Evolutionary conservation across 2,113 vertebrate species (phyloP).

Genomic region (Lates calcarifer): DNA sequence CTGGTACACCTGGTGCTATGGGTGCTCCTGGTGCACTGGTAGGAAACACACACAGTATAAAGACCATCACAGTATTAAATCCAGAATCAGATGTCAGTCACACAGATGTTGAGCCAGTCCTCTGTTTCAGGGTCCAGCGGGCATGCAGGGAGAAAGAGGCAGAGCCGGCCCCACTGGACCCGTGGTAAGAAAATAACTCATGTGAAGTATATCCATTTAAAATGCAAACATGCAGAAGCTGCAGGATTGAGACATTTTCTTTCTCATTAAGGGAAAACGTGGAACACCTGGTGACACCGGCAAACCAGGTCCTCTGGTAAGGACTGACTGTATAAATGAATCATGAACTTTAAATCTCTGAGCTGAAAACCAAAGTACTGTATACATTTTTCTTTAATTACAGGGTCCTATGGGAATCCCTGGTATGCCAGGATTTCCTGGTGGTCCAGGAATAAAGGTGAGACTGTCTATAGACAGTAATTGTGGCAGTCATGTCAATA

Average conservation of each 20-base stretch:
- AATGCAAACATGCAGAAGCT: too few relatives aligned
- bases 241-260: background rate
- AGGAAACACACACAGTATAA: constrained; percentile 50
- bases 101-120: background rate
- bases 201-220: background rate
- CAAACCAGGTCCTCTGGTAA: constrained; percentile 89
- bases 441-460: constrained; percentile 94
- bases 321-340: constrained; percentile 27
- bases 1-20: constrained; percentile 91
- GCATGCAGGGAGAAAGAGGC: constrained; percentile 95
- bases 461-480: constrained; percentile 17
- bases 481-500: too few relatives aligned
- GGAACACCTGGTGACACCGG: constrained; percentile 92
- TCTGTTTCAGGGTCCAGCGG: constrained; percentile 89
- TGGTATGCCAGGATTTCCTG: constrained; percentile 93
- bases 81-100: background rate
- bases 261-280: constrained; percentile 88
- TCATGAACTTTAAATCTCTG: background rate
- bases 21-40: constrained; percentile 90
- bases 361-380: too few relatives aligned
- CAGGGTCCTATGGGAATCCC: constrained; percentile 93
- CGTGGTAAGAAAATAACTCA: constrained; percentile 84
- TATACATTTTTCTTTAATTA: background rate
- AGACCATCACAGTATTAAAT: background rate
- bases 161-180: constrained; percentile 89